Conservation (phyloP, 2,113 vertebrate species). For the Nyctereutes procyonoides region DNA sequence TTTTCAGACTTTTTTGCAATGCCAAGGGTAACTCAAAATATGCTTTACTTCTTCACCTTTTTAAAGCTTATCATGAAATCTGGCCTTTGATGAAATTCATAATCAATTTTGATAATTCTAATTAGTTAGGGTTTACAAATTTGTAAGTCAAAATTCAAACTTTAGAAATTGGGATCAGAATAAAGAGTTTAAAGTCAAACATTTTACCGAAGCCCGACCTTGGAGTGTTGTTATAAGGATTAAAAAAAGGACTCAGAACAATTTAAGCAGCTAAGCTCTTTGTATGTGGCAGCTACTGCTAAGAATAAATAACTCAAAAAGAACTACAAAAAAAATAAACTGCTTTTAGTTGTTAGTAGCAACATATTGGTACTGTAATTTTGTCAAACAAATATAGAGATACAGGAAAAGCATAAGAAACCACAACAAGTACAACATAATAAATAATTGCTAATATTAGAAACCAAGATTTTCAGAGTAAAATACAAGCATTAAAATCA, state of each 20-base stretch:
- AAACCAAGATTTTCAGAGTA: conserved; percentile 6
- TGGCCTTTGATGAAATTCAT: background rate
- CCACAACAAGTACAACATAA: background rate
- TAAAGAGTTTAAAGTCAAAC: background rate
- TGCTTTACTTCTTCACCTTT: background rate
- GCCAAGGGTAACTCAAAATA: background rate
- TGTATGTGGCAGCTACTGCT: background rate
- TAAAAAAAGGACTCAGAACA: background rate
- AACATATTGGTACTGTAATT: background rate
- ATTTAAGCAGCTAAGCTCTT: background rate
- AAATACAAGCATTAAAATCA: conserved; percentile 22
- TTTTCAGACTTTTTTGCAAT: background rate
- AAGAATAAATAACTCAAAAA: conserved; percentile 10
- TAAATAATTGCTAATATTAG: background rate
- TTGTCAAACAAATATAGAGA: background rate
- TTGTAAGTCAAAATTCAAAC: conserved; percentile 38
- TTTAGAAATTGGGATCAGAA: background rate
- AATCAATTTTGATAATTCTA: conserved; percentile 6
- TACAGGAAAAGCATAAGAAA: background rate
- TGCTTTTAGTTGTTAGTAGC: background rate
- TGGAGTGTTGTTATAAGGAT: background rate
- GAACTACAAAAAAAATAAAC: conserved; percentile 4
- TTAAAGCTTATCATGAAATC: background rate
- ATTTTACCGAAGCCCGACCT: conserved; percentile 11
- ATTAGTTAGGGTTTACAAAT: background rate